Evolutionary conservation across 2,888 invertebrate genomes (phyloP).

Genomic region (Rhimphoctona megacephalus): DNA sequence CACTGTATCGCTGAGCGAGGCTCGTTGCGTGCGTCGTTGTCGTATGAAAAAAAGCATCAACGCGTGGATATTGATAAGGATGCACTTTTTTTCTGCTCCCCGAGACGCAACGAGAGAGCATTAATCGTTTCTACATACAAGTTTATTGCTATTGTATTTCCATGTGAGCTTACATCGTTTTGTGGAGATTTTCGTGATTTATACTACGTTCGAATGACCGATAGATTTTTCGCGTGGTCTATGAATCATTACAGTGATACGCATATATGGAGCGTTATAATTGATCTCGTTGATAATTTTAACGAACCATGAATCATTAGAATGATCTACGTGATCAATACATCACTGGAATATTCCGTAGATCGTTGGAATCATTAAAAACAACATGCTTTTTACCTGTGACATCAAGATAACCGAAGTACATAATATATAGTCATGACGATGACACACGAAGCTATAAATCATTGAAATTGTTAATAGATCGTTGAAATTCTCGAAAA

Average conservation of each 20-base stretch:
- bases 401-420: neutral
- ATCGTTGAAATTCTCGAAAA: neutral
- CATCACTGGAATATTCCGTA: conserved; percentile 7
- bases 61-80: neutral
- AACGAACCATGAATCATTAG: neutral
- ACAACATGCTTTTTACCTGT: neutral
- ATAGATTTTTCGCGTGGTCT: conserved; percentile 17
- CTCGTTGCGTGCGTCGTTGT: neutral
- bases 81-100: neutral
- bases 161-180: neutral
- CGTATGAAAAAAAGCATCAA: neutral
- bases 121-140: neutral
- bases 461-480: conserved; percentile 1
- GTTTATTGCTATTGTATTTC: neutral
- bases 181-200: neutral
- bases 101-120: neutral
- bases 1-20: too few relatives aligned
- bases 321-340: conserved; percentile 8
- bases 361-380: neutral
- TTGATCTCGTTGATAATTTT: neutral
- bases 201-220: neutral
- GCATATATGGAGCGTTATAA: neutral
- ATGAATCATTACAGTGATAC: neutral
- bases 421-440: neutral
- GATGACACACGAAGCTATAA: neutral